Percentiles rank a stretch among this genome's conserved stretches.
These are phyloP conservation scores for Galleria mellonella DNA, from an alignment of 1,140 invertebrate species.

Conservation along the genomic window DNA sequence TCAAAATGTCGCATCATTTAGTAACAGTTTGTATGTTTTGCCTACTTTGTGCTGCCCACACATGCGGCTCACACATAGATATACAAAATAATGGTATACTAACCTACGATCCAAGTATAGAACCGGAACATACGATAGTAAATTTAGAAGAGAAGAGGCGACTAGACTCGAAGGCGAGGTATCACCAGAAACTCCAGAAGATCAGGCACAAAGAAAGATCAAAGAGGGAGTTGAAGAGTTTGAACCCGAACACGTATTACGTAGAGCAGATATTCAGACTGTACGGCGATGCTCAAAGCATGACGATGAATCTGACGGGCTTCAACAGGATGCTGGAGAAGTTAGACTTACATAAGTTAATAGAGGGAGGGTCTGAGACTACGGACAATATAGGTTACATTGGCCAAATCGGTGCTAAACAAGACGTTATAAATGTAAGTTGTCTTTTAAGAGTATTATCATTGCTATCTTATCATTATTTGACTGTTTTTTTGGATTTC, in stretches of 20 bases:
- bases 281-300: conserved; percentile 75
- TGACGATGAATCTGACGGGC: conserved; percentile 78
- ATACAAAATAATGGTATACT: conserved; percentile 30
- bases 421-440: conserved; percentile 68
- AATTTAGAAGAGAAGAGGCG: conserved; percentile 36
- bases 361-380: conserved; percentile 41
- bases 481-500: too few species aligned
- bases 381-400: conserved; percentile 39
- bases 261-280: conserved; percentile 70
- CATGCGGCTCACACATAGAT: conserved; percentile 79
- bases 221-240: conserved; percentile 50
- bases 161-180: conserved; percentile 29
- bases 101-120: conserved; percentile 25
- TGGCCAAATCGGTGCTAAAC: conserved; percentile 40
- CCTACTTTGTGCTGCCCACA: conserved; percentile 83
- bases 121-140: conserved; percentile 15
- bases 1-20: conserved; percentile 71
- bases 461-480: conserved; percentile 14
- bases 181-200: conserved; percentile 43
- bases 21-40: conserved; percentile 87
- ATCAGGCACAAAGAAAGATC: conserved; percentile 28
- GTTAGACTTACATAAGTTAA: conserved; percentile 76
- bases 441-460: background rate
- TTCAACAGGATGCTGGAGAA: conserved; percentile 80
- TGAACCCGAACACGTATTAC: conserved; percentile 47